Evolutionary conservation across 2,113 vertebrate genomes (phyloP).

Genomic region (Alligator sinensis): DNA sequence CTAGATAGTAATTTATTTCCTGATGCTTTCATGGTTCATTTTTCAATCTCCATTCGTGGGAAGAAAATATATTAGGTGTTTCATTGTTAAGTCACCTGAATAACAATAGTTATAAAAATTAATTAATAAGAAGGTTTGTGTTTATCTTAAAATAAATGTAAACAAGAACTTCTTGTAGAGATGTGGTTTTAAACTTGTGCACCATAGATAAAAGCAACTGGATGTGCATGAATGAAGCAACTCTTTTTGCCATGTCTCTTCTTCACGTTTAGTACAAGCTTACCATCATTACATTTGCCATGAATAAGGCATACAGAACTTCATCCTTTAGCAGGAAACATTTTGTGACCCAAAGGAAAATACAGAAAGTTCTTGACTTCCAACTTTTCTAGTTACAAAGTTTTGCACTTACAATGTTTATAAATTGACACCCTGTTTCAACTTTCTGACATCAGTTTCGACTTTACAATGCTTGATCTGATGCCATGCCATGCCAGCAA

Average conservation of each 20-base stretch:
- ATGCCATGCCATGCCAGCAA: no score
- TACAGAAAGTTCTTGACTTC: no score
- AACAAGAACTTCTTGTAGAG: neutral
- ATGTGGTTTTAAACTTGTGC: neutral
- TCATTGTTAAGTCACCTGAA: neutral
- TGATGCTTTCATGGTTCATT: neutral
- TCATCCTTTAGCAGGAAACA: neutral
- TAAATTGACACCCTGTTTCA: no score
- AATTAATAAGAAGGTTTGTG: neutral
- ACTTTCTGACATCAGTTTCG: no score
- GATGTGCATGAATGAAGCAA: neutral
- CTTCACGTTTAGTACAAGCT: neutral
- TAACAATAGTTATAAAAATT: neutral
- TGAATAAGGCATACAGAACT: neutral
- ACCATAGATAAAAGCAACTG: neutral
- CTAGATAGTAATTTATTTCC: conserved; percentile 43
- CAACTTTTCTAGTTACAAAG: no score
- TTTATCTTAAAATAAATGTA: neutral
- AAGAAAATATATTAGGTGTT: conserved; percentile 1
- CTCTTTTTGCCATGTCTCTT: no score
- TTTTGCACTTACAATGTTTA: no score
- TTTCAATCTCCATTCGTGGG: neutral
- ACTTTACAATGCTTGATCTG: no score
- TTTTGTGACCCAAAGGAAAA: no score
- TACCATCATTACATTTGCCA: neutral